Evolutionary conservation across 2,113 vertebrate species (phyloP).

Genomic region (Brachirus orientalis): DNA sequence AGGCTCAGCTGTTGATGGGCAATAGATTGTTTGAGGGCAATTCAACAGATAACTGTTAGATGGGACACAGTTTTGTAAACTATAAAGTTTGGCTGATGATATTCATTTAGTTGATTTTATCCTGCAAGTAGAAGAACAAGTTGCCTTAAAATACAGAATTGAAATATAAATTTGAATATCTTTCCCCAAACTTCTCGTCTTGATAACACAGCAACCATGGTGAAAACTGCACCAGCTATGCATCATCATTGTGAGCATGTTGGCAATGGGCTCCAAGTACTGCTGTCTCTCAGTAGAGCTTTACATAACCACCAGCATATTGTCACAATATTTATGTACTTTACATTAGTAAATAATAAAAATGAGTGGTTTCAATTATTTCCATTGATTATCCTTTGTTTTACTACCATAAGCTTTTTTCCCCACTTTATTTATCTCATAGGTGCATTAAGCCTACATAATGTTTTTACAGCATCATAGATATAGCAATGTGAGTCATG

Average conservation of each 20-base stretch:
- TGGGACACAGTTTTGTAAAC: no score
- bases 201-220: no score
- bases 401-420: conserved; percentile 57
- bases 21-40: conserved; percentile 38
- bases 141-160: no score
- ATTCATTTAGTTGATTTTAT: no score
- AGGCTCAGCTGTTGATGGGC: conserved; percentile 30
- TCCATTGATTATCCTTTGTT: conserved; percentile 61
- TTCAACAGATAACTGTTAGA: neutral
- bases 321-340: neutral
- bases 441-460: conserved; percentile 48
- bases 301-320: neutral
- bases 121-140: no score
- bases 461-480: conserved; percentile 68
- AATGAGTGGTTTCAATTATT: conserved; percentile 31
- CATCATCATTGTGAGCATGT: neutral
- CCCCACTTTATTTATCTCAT: conserved; percentile 47
- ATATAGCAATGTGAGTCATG: conserved; percentile 39
- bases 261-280: neutral
- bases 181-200: no score
- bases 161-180: no score
- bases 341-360: conserved; percentile 6
- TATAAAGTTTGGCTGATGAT: no score
- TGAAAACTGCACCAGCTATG: no score
- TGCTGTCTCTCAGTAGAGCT: neutral